Evolutionary conservation across 2,113 vertebrate species (phyloP).

Genomic region (Dinomys branickii): DNA sequence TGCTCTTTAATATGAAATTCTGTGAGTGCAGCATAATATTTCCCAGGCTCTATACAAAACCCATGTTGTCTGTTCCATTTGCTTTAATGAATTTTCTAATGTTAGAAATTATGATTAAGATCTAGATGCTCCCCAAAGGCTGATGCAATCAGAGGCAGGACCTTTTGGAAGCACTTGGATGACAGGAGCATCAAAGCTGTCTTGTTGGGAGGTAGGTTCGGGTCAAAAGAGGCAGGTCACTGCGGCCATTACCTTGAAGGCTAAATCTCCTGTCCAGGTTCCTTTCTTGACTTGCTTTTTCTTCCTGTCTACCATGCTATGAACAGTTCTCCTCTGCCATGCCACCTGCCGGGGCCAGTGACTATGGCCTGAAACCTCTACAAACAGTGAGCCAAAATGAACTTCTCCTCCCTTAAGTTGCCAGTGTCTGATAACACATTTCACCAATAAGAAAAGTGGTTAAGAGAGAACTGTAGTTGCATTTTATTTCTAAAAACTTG

Average conservation of each 20-base stretch:
- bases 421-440: background rate
- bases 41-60: background rate
- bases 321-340: background rate
- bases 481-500: background rate
- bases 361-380: background rate
- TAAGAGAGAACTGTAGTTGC: background rate
- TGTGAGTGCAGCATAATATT: background rate
- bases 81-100: background rate
- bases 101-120: background rate
- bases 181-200: background rate
- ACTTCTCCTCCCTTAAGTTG: background rate
- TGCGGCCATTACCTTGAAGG: background rate
- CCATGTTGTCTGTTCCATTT: rapidly evolving
- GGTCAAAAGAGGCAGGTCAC: background rate
- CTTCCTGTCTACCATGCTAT: background rate
- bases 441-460: background rate
- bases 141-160: background rate
- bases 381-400: background rate
- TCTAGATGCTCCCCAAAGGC: background rate
- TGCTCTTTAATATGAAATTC: background rate
- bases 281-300: background rate
- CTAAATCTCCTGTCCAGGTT: background rate
- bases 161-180: background rate
- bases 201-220: background rate
- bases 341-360: background rate